A percentile compares a stretch with the other conserved stretches of the same genome.
These are phyloP conservation scores for Trachythela sp. DNA, from an alignment of 64 coral and sea anemone genomes.

Conservation along the genomic window DNA sequence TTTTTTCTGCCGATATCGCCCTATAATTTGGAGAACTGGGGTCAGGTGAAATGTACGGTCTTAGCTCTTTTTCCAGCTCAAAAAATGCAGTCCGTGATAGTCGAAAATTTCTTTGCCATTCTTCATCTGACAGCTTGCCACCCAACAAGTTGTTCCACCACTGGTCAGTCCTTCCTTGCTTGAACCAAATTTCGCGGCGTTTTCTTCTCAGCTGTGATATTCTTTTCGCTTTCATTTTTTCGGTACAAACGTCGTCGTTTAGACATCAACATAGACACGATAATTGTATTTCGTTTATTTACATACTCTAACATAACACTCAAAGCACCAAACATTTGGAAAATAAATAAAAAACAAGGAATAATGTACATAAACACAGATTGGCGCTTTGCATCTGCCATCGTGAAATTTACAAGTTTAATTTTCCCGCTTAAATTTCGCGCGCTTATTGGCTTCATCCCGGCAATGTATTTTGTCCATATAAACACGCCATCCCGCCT, in stretches of 20 bases:
- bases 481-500: too few relatives aligned
- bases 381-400: neutral
- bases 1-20: constrained; percentile 27
- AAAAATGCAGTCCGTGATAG: neutral
- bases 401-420: too few relatives aligned
- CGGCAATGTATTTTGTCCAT: too few relatives aligned
- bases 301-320: neutral
- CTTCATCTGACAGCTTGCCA: neutral
- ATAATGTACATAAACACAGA: neutral
- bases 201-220: neutral
- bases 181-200: neutral
- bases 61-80: neutral
- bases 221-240: too few relatives aligned
- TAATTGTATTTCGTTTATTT: neutral
- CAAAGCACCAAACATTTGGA: neutral
- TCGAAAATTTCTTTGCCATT: constrained; percentile 8
- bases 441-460: too few relatives aligned
- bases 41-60: neutral
- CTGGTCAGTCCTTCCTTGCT: neutral
- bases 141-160: neutral
- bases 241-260: neutral
- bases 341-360: neutral
- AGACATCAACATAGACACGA: neutral
- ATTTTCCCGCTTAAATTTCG: too few relatives aligned
- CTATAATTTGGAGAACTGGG: constrained; percentile 9